Evolutionary conservation across 1,140 invertebrate species (phyloP).

Genomic region (Dendroctonus ponderosae): DNA sequence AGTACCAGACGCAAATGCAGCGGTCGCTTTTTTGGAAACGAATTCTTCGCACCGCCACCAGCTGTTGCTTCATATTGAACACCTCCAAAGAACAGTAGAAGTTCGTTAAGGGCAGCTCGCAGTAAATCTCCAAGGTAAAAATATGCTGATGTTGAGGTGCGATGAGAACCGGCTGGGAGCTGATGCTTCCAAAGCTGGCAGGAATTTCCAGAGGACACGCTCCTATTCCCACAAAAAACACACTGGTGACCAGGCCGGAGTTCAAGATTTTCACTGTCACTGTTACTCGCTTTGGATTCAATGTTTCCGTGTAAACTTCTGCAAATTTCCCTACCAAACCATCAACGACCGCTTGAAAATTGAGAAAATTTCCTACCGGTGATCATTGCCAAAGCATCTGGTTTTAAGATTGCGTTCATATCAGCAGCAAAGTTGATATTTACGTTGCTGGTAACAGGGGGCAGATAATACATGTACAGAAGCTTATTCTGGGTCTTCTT

Average conservation of each 20-base stretch:
- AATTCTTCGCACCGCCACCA: slow-evolving; percentile 51
- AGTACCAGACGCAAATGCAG: slow-evolving; percentile 54
- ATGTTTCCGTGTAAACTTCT: slow-evolving; percentile 52
- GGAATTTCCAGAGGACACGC: slow-evolving; percentile 52
- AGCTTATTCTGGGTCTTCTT: slow-evolving; percentile 37
- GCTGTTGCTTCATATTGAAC: slow-evolving; percentile 49
- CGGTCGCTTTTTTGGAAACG: slow-evolving; percentile 49
- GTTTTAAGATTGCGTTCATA: slow-evolving; percentile 50
- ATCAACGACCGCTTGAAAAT: background rate
- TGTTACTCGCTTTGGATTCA: slow-evolving; percentile 47
- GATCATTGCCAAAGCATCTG: slow-evolving; percentile 48
- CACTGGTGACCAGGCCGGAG: slow-evolving; percentile 46
- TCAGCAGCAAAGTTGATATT: slow-evolving; percentile 53
- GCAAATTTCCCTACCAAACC: background rate
- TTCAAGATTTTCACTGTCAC: slow-evolving; percentile 53
- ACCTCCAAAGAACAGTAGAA: slow-evolving; percentile 52
- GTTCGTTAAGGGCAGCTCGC: slow-evolving; percentile 43
- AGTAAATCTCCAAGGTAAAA: slow-evolving; percentile 49
- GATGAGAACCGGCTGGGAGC: slow-evolving; percentile 47
- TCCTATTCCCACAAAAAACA: slow-evolving; percentile 49
- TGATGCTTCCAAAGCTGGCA: slow-evolving; percentile 49
- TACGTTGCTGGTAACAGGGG: slow-evolving; percentile 46
- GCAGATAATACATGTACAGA: slow-evolving; percentile 39
- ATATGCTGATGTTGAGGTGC: slow-evolving; percentile 51
- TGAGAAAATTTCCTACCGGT: slow-evolving; percentile 35